Percentiles rank a stretch among this genome's conserved stretches.
phyloP scores from a whole-genome alignment of 2,888 invertebrate genomes.

The Harpalus rubripes region DNA sequence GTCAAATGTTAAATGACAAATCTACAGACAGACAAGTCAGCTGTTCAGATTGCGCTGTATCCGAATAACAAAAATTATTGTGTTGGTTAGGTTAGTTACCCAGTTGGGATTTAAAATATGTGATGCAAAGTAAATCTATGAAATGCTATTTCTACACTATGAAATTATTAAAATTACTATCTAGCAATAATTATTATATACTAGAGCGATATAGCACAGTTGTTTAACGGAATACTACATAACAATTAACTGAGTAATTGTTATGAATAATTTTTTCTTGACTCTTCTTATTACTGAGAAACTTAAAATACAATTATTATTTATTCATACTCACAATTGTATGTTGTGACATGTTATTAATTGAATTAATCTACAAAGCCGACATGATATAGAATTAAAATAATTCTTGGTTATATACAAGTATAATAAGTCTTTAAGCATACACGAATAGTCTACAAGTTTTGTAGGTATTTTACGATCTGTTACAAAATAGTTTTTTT shows the following conservation, averaged over 20 bases:
- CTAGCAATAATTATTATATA: neutral
- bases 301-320: conserved; percentile 2
- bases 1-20: too few relatives aligned
- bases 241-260: neutral
- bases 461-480: too few relatives aligned
- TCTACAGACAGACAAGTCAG: too few relatives aligned
- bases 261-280: neutral
- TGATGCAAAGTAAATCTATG: neutral
- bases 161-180: neutral
- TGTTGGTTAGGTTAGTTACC: too few relatives aligned
- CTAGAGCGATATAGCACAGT: neutral
- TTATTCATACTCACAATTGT: conserved; percentile 1
- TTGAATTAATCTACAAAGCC: neutral
- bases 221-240: neutral
- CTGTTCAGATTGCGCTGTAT: too few relatives aligned
- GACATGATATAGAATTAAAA: conserved; percentile 7
- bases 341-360: conserved; percentile 1
- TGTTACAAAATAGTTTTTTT: too few relatives aligned
- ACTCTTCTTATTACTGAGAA: neutral
- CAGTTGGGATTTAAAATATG: too few relatives aligned
- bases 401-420: neutral
- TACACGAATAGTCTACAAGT: neutral
- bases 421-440: neutral
- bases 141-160: neutral
- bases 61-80: too few relatives aligned